Evolutionary conservation across 2,797 vertebrate genomes (phyloP).

Genomic region (Gambusia yucatana): DNA sequence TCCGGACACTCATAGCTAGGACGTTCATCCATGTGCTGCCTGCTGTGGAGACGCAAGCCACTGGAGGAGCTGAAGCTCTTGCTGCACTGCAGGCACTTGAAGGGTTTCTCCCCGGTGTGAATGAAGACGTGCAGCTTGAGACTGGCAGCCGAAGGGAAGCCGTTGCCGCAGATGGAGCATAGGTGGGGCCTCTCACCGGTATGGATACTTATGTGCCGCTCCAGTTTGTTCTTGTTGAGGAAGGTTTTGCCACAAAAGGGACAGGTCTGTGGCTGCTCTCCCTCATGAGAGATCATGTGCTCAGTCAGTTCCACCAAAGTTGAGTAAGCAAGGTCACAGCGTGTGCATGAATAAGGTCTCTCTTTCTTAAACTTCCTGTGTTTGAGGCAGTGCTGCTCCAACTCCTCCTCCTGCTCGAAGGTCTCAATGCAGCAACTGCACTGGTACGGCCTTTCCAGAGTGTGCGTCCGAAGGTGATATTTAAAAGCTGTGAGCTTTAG

Average conservation of each 20-base stretch:
- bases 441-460: slow-evolving; percentile 81
- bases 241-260: slow-evolving; percentile 83
- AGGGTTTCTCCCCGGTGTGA: slow-evolving; percentile 77
- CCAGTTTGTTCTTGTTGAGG: slow-evolving; percentile 81
- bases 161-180: slow-evolving; percentile 82
- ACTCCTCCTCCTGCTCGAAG: slow-evolving; percentile 80
- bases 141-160: slow-evolving; percentile 83
- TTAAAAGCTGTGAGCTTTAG: slow-evolving; percentile 83
- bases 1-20: slow-evolving; percentile 70
- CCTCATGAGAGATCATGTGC: slow-evolving; percentile 67
- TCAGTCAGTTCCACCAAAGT: slow-evolving; percentile 65
- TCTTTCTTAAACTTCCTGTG: slow-evolving; percentile 75
- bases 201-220: slow-evolving; percentile 85
- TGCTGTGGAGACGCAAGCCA: slow-evolving; percentile 68
- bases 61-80: slow-evolving; percentile 71
- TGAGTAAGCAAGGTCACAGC: slow-evolving; percentile 76
- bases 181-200: slow-evolving; percentile 81
- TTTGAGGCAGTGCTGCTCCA: slow-evolving; percentile 84
- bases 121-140: slow-evolving; percentile 82
- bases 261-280: slow-evolving; percentile 74
- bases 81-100: slow-evolving; percentile 65
- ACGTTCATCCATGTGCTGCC: slow-evolving; percentile 70
- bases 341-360: slow-evolving; percentile 74
- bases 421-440: slow-evolving; percentile 84
- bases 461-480: slow-evolving; percentile 86